Evolutionary conservation across 2,797 vertebrate genomes (phyloP).

Genomic region (Acanthis flammea): DNA sequence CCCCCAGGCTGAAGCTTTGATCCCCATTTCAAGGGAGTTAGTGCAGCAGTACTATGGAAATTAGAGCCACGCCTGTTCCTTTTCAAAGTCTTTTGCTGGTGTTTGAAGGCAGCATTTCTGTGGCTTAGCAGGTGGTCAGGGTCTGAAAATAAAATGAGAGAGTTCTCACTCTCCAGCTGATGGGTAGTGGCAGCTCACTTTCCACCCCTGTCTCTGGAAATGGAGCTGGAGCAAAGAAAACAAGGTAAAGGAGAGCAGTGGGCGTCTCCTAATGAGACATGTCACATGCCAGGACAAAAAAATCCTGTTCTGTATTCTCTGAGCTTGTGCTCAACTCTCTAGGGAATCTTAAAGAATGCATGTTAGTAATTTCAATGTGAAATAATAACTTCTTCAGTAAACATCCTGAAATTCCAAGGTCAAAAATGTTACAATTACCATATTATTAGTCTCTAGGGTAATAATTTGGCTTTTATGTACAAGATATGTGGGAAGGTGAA

Average conservation of each 20-base stretch:
- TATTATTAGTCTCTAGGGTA: conserved; percentile 41
- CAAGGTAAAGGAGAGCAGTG: conserved; percentile 5
- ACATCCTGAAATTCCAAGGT: conserved; percentile 28
- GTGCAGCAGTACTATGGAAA: background rate
- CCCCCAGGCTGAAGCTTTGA: background rate
- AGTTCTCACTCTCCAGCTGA: conserved; percentile 10
- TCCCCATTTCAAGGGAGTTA: background rate
- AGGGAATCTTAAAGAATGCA: conserved; percentile 9
- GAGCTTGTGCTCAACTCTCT: background rate
- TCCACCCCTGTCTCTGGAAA: conserved; percentile 35
- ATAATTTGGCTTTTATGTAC: conserved; percentile 20
- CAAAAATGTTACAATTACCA: conserved; percentile 17
- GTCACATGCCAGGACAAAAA: conserved; percentile 4
- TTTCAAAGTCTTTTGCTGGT: background rate
- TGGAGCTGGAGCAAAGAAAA: background rate
- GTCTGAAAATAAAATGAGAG: conserved; percentile 43
- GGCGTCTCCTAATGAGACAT: background rate
- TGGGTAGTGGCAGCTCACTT: conserved; percentile 25
- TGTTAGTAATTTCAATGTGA: conserved; percentile 43
- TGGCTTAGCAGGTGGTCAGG: conserved; percentile 24
- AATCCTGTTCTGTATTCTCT: background rate
- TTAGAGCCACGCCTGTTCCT: background rate
- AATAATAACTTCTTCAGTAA: conserved; percentile 60
- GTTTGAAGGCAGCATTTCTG: conserved; percentile 28
- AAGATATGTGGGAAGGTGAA: conserved; percentile 13